phyloP scores from a whole-genome alignment of 2,888 invertebrate genomes.

The Sthenelais limicola region DNA sequence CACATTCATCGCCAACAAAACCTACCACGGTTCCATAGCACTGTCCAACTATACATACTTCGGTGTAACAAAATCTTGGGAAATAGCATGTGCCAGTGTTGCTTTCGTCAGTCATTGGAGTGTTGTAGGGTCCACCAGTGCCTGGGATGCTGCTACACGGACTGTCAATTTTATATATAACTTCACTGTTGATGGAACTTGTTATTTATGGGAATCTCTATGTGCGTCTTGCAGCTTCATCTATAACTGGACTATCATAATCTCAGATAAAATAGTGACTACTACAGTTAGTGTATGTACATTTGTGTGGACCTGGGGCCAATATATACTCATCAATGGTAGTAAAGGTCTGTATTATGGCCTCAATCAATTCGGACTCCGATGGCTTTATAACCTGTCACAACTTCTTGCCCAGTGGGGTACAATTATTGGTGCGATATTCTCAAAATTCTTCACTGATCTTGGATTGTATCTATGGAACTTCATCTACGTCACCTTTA shows the following conservation, averaged over 20 bases:
- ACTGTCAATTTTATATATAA: slow-evolving; percentile 15
- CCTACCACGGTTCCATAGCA: slow-evolving; percentile 37
- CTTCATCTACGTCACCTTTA: slow-evolving; percentile 40
- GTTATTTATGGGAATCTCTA: slow-evolving; percentile 19
- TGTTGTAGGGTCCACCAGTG: background rate
- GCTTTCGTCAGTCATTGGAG: slow-evolving; percentile 36
- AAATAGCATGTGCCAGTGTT: background rate
- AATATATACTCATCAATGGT: slow-evolving; percentile 25
- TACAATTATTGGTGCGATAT: slow-evolving; percentile 44
- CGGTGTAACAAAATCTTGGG: slow-evolving; percentile 19
- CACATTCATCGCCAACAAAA: slow-evolving; percentile 31
- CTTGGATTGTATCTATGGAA: slow-evolving; percentile 45
- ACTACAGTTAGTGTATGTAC: slow-evolving; percentile 1
- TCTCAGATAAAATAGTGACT: slow-evolving; percentile 4
- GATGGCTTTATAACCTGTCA: slow-evolving; percentile 26
- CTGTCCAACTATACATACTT: slow-evolving; percentile 15
- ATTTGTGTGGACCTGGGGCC: slow-evolving; percentile 38
- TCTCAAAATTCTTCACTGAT: slow-evolving; percentile 48
- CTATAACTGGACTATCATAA: slow-evolving; percentile 17
- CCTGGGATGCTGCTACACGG: background rate
- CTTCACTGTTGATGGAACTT: background rate
- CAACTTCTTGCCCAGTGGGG: slow-evolving; percentile 16
- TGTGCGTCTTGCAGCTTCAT: background rate
- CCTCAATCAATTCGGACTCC: slow-evolving; percentile 45
- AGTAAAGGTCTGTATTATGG: slow-evolving; percentile 43